phyloP scores from a whole-genome alignment of 1,140 invertebrate species.

The Macrostomum lignano region DNA sequence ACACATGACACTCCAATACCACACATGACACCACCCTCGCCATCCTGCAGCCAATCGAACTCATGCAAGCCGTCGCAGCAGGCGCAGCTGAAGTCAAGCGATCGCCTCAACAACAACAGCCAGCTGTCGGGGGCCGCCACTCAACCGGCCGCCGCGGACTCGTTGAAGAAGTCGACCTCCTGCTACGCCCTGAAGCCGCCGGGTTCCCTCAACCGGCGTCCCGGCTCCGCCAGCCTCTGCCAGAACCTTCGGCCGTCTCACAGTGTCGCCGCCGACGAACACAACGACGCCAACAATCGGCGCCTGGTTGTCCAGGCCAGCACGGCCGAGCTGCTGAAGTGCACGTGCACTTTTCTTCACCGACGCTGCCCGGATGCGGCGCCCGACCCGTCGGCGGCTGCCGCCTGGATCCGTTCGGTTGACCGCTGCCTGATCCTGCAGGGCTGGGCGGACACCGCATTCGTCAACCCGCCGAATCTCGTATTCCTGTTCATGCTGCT shows the following conservation, averaged over 20 bases:
- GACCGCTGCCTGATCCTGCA: slow-evolving; percentile 74
- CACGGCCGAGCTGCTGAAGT: slow-evolving; percentile 80
- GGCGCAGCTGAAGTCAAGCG: too few species aligned
- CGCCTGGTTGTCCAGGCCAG: slow-evolving; percentile 82
- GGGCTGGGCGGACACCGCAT: slow-evolving; percentile 95
- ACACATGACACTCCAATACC: too few species aligned
- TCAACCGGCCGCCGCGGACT: too few species aligned
- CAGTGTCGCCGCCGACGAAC: slow-evolving; percentile 8
- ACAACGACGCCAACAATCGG: slow-evolving; percentile 14
- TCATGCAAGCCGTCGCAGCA: too few species aligned
- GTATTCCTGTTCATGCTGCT: slow-evolving; percentile 97
- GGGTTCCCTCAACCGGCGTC: too few species aligned
- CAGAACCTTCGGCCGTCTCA: too few species aligned
- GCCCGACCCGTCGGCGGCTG: slow-evolving; percentile 42
- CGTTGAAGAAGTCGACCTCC: slow-evolving; percentile 34
- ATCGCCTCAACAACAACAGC: too few species aligned
- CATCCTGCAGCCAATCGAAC: too few species aligned
- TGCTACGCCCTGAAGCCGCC: slow-evolving; percentile 31
- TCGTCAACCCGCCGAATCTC: slow-evolving; percentile 95
- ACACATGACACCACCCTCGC: too few species aligned
- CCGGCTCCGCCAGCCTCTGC: too few species aligned
- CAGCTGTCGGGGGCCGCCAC: too few species aligned
- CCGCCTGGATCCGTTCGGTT: slow-evolving; percentile 83
- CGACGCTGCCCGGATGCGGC: slow-evolving; percentile 42
- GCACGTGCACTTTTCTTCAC: slow-evolving; percentile 69